phyloP scores from a whole-genome alignment of 2,888 invertebrate genomes.

The Stramonita haemastoma region DNA sequence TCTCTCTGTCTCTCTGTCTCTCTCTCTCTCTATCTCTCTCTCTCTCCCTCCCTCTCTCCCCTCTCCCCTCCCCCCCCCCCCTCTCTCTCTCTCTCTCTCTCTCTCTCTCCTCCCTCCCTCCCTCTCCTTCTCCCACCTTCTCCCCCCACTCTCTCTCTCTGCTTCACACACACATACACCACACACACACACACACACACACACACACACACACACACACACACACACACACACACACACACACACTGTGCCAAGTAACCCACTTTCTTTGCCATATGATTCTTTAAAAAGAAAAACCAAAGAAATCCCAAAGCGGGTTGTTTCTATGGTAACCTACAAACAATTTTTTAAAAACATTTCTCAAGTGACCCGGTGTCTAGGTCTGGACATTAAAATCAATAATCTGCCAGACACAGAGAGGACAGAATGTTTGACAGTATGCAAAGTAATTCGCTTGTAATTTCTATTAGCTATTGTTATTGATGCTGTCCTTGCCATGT shows the following conservation, averaged over 20 bases:
- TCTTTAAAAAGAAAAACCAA: not conserved
- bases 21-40: not conserved
- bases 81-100: not conserved
- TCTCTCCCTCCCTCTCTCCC: not conserved
- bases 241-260: not conserved
- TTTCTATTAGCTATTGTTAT: too few relatives aligned
- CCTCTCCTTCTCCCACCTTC: not conserved
- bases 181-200: not conserved
- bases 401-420: too few relatives aligned
- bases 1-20: not conserved
- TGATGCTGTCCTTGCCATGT: too few relatives aligned
- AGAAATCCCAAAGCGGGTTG: too few relatives aligned
- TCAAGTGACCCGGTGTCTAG: too few relatives aligned
- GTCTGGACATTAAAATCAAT: too few relatives aligned
- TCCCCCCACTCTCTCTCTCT: not conserved
- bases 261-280: too few relatives aligned
- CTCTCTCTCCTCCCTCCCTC: not conserved
- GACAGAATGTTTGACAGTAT: too few relatives aligned
- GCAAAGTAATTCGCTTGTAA: too few relatives aligned
- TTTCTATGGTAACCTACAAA: too few relatives aligned
- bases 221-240: conserved; percentile 13
- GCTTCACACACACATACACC: not conserved
- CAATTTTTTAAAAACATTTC: too few relatives aligned
- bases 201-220: conserved; percentile 20
- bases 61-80: not conserved